Evolutionary conservation across 2,888 invertebrate genomes (phyloP), one percentile per base, ranked within the genome.

Genomic region (Cantharis rufa): DNA sequence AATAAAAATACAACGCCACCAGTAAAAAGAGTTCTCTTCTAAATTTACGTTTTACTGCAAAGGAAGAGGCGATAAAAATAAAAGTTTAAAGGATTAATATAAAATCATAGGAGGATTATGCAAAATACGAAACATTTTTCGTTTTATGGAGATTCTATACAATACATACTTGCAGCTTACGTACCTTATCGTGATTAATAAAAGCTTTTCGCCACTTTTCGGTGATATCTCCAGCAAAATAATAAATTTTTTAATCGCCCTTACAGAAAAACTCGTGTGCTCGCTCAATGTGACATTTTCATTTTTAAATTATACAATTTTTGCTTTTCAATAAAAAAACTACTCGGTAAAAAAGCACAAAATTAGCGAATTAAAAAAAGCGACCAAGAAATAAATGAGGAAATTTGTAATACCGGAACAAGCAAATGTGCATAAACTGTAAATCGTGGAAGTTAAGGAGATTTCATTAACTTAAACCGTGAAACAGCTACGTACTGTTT

Each of bases 51-150:
- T 78, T 78, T 78, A 78, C 74, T 79, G 78, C 77, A 66, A 61
- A 63, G 75, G 69, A 76, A 76, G 77, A 71, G 70, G 74, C 77
- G 75, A 76, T 79, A 78, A 78, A 78, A 78, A 76, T 76, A 75
- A 78, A 79, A 79, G 76, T 79, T 79, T 76, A 71, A 72, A 74
- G 77, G 78, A 79, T 75, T 79, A 79, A 79, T 79, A 79, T 79
- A 78, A 78, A 78, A 78, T 78, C 75, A 78, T 78, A 75, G 76
- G 78, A 69, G 78, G 78, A 75, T 79, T 79, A 79, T 79, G 79
- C 77, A 77, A 79, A 79, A 85, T 75, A 70, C 66, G 64, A 71
- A 77, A 77, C 73, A 74, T 77, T 77, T 73, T 70, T 66, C 73
- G 70, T 76, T 76, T 76, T 76, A 76, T 66, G 77, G 68, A 68